phyloP scores from a whole-genome alignment of 2,888 invertebrate species.

The Abrostola triplasia region DNA sequence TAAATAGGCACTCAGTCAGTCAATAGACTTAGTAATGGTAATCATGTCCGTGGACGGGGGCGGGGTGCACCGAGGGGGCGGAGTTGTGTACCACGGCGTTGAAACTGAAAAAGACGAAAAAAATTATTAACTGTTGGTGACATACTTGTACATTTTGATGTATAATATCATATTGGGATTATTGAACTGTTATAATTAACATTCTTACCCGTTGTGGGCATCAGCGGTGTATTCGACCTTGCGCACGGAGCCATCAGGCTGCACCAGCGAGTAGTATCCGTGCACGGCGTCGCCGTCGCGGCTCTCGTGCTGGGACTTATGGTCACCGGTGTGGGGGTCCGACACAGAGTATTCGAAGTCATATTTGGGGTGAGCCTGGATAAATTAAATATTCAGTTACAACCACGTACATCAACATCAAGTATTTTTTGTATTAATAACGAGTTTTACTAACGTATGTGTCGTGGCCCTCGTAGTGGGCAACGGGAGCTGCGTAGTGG shows the following conservation, averaged over 20 bases:
- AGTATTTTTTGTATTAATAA: too few relatives aligned
- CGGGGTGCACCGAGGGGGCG: conserved; percentile 74
- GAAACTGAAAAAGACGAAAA: conserved; percentile 70
- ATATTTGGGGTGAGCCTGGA: conserved; percentile 52
- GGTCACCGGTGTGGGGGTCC: conserved; percentile 84
- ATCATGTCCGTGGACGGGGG: conserved; percentile 65
- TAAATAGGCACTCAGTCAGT: conserved; percentile 38
- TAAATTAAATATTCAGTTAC: neutral
- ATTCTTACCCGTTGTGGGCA: conserved; percentile 53
- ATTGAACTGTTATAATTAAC: neutral
- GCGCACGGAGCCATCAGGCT: conserved; percentile 82
- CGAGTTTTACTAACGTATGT: neutral
- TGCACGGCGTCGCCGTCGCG: conserved; percentile 81
- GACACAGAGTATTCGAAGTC: conserved; percentile 81
- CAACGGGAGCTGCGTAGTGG: conserved; percentile 59
- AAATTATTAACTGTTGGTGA: neutral
- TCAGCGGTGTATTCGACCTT: conserved; percentile 85
- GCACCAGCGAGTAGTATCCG: conserved; percentile 78
- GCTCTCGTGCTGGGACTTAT: conserved; percentile 80
- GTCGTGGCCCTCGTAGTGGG: conserved; percentile 52
- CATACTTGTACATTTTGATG: too few relatives aligned
- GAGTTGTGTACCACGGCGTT: conserved; percentile 84
- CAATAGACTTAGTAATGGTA: conserved; percentile 63
- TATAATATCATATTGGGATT: too few relatives aligned
- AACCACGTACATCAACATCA: neutral